These are phyloP conservation scores for Pangasius larnaudii DNA, from an alignment of 2,797 vertebrate species.

Conservation along the genomic window DNA sequence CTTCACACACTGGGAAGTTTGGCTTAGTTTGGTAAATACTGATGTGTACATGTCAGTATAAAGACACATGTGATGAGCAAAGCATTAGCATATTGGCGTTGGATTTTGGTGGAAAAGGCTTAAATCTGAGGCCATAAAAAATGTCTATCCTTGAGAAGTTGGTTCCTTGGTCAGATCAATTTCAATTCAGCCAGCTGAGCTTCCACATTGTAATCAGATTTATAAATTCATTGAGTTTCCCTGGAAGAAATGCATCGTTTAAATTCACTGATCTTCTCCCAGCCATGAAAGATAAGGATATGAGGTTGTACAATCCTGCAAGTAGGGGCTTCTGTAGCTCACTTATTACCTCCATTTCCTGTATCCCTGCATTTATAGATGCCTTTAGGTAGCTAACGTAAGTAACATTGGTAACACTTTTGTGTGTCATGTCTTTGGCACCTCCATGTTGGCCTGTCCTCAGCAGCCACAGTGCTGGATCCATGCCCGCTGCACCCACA, in stretches of 20 bases:
- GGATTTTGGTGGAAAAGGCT: neutral
- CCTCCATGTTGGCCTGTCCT: neutral
- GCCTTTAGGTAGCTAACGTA: neutral
- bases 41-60: neutral
- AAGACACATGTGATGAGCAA: neutral
- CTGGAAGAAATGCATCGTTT: too few species aligned
- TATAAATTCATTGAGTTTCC: neutral
- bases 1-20: too few species aligned
- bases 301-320: neutral
- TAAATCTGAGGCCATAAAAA: neutral
- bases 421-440: constrained; percentile 16
- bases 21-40: too few species aligned
- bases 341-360: neutral
- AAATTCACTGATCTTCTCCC: neutral
- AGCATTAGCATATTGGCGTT: neutral
- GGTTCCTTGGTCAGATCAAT: neutral
- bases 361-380: neutral
- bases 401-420: constrained; percentile 23
- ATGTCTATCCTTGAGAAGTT: neutral
- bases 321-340: too few species aligned
- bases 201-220: neutral
- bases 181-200: neutral
- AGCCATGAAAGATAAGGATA: neutral
- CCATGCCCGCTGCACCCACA: constrained; percentile 14
- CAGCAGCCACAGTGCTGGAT: constrained; percentile 48